Conservation (phyloP, 1,140 invertebrate species). For the Andricus grossulariae region DNA sequence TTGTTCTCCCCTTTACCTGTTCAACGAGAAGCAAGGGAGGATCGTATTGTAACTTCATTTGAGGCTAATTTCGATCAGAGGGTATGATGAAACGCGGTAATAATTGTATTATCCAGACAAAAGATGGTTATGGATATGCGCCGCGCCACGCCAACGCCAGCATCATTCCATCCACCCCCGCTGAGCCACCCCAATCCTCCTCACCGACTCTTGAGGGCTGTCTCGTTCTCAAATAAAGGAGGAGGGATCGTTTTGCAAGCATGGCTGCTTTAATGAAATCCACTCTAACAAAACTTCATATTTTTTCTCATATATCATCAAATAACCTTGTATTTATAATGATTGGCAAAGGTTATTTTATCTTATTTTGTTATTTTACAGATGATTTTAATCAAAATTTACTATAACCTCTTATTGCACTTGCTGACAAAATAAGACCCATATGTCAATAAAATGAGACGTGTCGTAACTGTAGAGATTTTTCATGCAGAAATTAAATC, state of each 20-base stretch:
- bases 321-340: no score
- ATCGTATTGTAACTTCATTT: slow-evolving; percentile 77
- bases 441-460: no score
- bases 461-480: no score
- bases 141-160: slow-evolving; percentile 63
- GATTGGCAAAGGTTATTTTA: no score
- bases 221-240: slow-evolving; percentile 62
- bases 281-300: slow-evolving; percentile 61
- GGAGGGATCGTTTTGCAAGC: slow-evolving; percentile 65
- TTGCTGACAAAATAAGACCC: no score
- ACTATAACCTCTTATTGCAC: no score
- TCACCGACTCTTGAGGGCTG: slow-evolving; percentile 64
- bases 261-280: slow-evolving; percentile 72
- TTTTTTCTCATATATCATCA: slow-evolving; percentile 47
- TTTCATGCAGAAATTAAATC: no score
- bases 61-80: slow-evolving; percentile 74
- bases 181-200: slow-evolving; percentile 61
- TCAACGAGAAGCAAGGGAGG: slow-evolving; percentile 48
- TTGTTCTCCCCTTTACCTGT: slow-evolving; percentile 54
- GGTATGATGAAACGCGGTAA: slow-evolving; percentile 76
- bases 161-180: slow-evolving; percentile 45
- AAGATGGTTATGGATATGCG: slow-evolving; percentile 76
- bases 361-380: slow-evolving; percentile 2
- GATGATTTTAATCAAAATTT: no score
- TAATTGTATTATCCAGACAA: slow-evolving; percentile 76